These are phyloP conservation scores for Oscheius sp. DNA, from an alignment of 2,888 invertebrate genomes.

Conservation along the genomic window DNA sequence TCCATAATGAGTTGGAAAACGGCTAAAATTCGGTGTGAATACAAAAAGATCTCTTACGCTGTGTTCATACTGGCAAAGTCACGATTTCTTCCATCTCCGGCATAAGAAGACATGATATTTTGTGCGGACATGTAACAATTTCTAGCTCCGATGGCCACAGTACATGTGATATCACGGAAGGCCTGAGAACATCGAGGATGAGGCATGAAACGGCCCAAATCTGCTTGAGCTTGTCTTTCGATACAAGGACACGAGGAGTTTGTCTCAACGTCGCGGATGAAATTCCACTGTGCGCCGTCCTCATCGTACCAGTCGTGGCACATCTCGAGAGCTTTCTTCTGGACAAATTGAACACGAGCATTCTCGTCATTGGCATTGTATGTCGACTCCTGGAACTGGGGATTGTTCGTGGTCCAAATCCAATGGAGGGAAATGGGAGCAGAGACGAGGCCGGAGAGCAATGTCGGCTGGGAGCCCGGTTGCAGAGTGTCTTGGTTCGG, in stretches of 20 bases:
- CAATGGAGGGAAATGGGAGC: conserved; percentile 72
- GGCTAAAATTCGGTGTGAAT: conserved; percentile 52
- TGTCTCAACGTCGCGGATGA: conserved; percentile 71
- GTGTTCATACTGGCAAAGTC: conserved; percentile 48
- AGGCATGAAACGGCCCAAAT: conserved; percentile 91
- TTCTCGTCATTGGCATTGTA: conserved; percentile 59
- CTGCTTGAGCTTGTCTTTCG: conserved; percentile 87
- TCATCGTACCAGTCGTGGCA: conserved; percentile 71
- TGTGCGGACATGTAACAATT: conserved; percentile 80
- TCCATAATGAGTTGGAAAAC: conserved; percentile 77
- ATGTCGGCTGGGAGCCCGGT: conserved; percentile 30
- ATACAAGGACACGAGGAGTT: conserved; percentile 82
- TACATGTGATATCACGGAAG: conserved; percentile 78
- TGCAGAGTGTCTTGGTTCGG: conserved; percentile 51
- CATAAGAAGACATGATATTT: conserved; percentile 67
- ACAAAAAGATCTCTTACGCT: conserved; percentile 44
- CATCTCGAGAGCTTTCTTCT: conserved; percentile 66
- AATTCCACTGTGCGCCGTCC: conserved; percentile 71
- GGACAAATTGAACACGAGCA: conserved; percentile 56
- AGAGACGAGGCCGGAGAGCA: conserved; percentile 51
- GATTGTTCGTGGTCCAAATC: conserved; percentile 70
- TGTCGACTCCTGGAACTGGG: conserved; percentile 58
- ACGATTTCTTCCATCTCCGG: conserved; percentile 56
- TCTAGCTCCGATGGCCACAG: conserved; percentile 87
- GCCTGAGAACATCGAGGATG: conserved; percentile 72